A percentile compares a stretch with the other conserved stretches of the same genome.
phyloP scores from a whole-genome alignment of 2,888 invertebrate species.

The Nymphalis polychloros region DNA sequence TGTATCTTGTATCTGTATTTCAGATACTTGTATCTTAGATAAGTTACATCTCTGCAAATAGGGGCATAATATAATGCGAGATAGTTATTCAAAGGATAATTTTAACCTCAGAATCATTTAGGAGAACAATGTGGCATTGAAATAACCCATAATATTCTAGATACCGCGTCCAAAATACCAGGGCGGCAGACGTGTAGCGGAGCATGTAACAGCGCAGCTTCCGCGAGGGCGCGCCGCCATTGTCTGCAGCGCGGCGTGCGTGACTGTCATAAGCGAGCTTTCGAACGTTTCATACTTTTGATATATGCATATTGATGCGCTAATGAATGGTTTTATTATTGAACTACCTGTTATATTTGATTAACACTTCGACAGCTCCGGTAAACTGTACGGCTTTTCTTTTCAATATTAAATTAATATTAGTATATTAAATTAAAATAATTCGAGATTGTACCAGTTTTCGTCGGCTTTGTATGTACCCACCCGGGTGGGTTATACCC shows the following conservation, averaged over 20 bases:
- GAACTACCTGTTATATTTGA: conserved; percentile 7
- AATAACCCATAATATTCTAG: conserved; percentile 18
- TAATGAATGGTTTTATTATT: conserved; percentile 25
- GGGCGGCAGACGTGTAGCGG: conserved; percentile 52
- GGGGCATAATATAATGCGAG: too few relatives aligned
- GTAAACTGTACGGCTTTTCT: neutral
- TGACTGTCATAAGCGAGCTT: conserved; percentile 49
- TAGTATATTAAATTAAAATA: too few relatives aligned
- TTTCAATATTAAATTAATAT: neutral
- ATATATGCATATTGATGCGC: conserved; percentile 25
- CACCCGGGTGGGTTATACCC: too few relatives aligned
- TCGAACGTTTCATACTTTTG: conserved; percentile 30
- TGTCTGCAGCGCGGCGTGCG: conserved; percentile 55
- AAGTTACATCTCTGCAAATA: too few relatives aligned
- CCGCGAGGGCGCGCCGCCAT: conserved; percentile 70
- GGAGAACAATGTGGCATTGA: conserved; percentile 13
- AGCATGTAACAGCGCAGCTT: conserved; percentile 70
- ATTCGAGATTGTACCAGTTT: too few relatives aligned
- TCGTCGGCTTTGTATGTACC: too few relatives aligned
- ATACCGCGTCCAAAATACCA: conserved; percentile 42
- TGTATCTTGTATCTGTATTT: too few relatives aligned
- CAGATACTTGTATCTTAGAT: too few relatives aligned
- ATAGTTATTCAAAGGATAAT: too few relatives aligned
- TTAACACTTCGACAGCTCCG: neutral
- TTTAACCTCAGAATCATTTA: neutral